Conservation (phyloP, 2,888 invertebrate species). For the Ethmia dodecea region DNA sequence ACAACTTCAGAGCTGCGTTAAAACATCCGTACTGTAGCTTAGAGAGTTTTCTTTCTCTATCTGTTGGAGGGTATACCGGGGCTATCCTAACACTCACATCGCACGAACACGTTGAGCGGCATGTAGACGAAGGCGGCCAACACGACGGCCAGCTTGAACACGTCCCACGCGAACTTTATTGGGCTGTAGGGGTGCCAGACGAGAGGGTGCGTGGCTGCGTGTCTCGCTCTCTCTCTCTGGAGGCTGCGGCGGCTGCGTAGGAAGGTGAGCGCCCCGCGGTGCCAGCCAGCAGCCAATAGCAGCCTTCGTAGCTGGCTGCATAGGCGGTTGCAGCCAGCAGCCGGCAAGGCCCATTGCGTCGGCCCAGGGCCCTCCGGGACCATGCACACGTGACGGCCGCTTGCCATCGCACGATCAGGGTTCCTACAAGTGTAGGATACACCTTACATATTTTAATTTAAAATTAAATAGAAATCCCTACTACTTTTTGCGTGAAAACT, state of each 20-base stretch:
- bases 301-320: slow-evolving; percentile 20
- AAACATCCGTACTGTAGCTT: no score
- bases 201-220: slow-evolving; percentile 24
- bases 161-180: slow-evolving; percentile 39
- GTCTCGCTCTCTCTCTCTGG: slow-evolving; percentile 35
- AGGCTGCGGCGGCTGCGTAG: slow-evolving; percentile 39
- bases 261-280: slow-evolving; percentile 32
- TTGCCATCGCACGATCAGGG: neutral
- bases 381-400: slow-evolving; percentile 38
- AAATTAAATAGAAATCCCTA: no score
- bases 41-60: no score
- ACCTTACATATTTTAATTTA: no score
- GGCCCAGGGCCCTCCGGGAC: slow-evolving; percentile 25
- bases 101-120: slow-evolving; percentile 42
- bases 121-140: slow-evolving; percentile 32
- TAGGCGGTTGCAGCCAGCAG: slow-evolving; percentile 13
- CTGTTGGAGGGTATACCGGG: no score
- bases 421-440: neutral
- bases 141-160: slow-evolving; percentile 24
- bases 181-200: slow-evolving; percentile 56
- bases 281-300: slow-evolving; percentile 34
- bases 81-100: no score
- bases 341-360: slow-evolving; percentile 32
- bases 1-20: no score
- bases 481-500: no score